These are phyloP conservation scores for Tryphoninae sp. DNA, from an alignment of 2,888 invertebrate species.

Conservation along the genomic window DNA sequence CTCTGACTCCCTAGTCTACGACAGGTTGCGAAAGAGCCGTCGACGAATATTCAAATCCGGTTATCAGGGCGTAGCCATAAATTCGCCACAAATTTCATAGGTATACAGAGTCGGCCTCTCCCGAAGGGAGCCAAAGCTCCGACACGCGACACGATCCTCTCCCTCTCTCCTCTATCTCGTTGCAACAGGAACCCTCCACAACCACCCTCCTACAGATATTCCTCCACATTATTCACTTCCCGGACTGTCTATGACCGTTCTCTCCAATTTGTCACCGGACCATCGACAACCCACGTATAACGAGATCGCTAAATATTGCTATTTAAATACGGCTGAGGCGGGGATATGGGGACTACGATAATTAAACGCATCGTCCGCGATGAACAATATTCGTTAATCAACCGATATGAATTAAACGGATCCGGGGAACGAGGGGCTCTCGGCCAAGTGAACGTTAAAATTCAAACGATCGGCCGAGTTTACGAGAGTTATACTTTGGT, in stretches of 20 bases:
- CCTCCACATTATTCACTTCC: constrained; percentile 15
- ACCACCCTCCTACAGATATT: background rate
- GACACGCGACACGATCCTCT: constrained; percentile 53
- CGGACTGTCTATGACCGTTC: constrained; percentile 27
- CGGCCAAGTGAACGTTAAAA: constrained; percentile 35
- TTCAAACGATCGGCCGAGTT: constrained; percentile 17
- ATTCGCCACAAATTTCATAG: constrained; percentile 61
- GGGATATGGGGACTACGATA: background rate
- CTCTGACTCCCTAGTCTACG: background rate
- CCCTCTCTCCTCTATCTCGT: constrained; percentile 14
- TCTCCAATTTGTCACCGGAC: constrained; percentile 34
- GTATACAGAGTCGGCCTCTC: constrained; percentile 48
- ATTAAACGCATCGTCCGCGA: constrained; percentile 34
- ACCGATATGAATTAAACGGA: constrained; percentile 40
- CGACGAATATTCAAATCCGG: constrained; percentile 65
- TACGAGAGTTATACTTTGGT: constrained; percentile 28
- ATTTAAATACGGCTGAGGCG: constrained; percentile 20
- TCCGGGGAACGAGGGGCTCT: background rate
- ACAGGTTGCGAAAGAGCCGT: constrained; percentile 53
- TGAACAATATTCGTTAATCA: constrained; percentile 56
- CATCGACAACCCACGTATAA: background rate
- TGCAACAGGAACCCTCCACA: background rate
- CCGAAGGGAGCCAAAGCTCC: constrained; percentile 27
- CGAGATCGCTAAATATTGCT: constrained; percentile 38
- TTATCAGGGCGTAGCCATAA: constrained; percentile 63